Percentiles rank a stretch among this genome's conserved stretches.
Evolutionary conservation across 35 echinoderm and acorn worm genomes (phyloP).

Genomic region (Lytechinus pictus): DNA sequence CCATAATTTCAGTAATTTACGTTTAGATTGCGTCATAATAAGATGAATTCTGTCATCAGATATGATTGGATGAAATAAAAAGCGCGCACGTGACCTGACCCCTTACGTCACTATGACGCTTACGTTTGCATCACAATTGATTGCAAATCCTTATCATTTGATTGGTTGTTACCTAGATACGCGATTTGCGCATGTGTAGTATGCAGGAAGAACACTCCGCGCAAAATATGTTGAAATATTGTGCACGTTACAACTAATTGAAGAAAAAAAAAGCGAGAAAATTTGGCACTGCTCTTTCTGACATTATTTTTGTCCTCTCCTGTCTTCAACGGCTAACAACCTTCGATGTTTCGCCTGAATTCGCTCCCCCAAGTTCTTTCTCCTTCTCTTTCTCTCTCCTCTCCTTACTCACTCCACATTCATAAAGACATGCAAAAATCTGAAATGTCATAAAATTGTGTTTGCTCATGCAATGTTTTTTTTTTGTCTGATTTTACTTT

Average conservation of each 20-base stretch:
- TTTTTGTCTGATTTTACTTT: neutral
- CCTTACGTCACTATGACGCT: neutral
- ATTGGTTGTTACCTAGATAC: neutral
- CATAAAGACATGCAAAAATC: too few relatives aligned
- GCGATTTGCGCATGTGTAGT: neutral
- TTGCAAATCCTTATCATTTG: neutral
- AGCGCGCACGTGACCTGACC: too few relatives aligned
- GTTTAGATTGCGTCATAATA: too few relatives aligned
- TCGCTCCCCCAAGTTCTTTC: neutral
- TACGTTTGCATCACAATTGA: neutral
- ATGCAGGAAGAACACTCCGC: neutral
- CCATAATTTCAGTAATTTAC: too few relatives aligned
- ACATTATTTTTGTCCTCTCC: neutral
- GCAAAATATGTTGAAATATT: neutral
- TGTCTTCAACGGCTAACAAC: too few relatives aligned
- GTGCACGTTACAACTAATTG: neutral
- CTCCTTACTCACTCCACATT: neutral
- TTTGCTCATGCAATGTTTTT: neutral
- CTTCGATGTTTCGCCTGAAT: neutral
- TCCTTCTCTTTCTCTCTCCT: neutral
- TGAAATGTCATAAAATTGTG: too few relatives aligned
- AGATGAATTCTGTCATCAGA: too few relatives aligned
- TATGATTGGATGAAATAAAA: too few relatives aligned
- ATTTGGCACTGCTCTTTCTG: neutral
- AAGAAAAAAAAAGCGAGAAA: neutral